Evolutionary conservation across 2,888 invertebrate genomes (phyloP).

Genomic region (Thysanoteuthis rhombus): DNA sequence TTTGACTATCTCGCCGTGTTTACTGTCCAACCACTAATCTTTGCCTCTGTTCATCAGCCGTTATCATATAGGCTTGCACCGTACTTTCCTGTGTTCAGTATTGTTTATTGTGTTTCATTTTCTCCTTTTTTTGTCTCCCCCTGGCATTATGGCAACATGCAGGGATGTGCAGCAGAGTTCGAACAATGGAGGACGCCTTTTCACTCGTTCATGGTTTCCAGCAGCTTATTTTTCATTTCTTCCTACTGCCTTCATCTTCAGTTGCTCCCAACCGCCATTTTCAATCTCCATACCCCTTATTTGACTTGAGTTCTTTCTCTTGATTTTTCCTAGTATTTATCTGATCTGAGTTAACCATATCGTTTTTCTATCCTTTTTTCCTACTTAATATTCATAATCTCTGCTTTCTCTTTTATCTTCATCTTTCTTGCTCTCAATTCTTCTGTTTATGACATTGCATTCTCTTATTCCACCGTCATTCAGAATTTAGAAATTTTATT

Average conservation of each 20-base stretch:
- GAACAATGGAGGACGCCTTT: neutral
- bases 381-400: neutral
- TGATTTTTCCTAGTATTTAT: too few species aligned
- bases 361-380: neutral
- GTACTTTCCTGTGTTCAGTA: neutral
- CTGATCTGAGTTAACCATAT: too few species aligned
- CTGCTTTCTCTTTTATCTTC: neutral
- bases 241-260: neutral
- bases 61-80: neutral
- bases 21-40: constrained; percentile 12
- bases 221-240: neutral
- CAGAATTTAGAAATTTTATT: neutral
- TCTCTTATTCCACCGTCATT: neutral
- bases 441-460: neutral
- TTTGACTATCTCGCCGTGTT: neutral
- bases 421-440: neutral
- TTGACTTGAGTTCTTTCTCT: too few species aligned
- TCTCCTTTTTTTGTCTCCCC: neutral
- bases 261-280: neutral
- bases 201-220: neutral
- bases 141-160: neutral
- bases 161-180: neutral
- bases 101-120: neutral
- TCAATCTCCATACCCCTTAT: neutral
- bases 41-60: neutral